Evolutionary conservation across 2,888 invertebrate genomes (phyloP), one percentile per base, ranked within the genome.

Genomic region (Rhaphigaster nebulosa): DNA sequence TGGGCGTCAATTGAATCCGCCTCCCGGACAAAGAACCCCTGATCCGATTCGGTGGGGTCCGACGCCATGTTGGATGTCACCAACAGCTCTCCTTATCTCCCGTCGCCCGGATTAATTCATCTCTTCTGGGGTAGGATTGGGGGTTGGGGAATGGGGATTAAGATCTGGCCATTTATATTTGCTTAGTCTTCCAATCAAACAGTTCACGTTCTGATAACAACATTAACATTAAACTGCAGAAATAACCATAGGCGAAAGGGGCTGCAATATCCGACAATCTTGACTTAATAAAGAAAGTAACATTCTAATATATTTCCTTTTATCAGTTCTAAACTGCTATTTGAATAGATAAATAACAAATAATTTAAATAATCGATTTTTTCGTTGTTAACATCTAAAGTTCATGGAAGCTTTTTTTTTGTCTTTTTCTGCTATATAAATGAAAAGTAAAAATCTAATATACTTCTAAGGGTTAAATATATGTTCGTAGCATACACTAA

Each of bases 1-100:
- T 60, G 41, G 56, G 56, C 89, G 89, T 89, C 89, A 50, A 89
- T 89, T 89, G 89, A 89, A 89, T 89, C 65, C 56, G 34, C 23
- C 45, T 23, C 80, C 41, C 23, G 41, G 41, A 45, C 80, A 80
- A 80, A 80, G 80, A 15, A 23, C 4, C 80, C 80, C 41, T 41
- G 80, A 80, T 80, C 80, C 80, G 80, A 80, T 80, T 80, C 80
- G 80, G 80, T 80, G 80, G 80, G 29, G 41, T 12, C 41, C 41
- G 23, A 0, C 80, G 38, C 41, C 41, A 80, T 80, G 10, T 80
- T 76, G 76, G 76, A 76, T 76, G 76, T 76, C 80, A 80, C 80
- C 80, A 41, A 29, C 80, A 80, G 80, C 80, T 80, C 41, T 26
- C 38, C 80, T 80, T 80, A 80, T 80, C 80, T 80, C 29, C 29